A percentile compares a stretch with the other conserved stretches of the same genome.
Evolutionary conservation across 2,113 vertebrate genomes (phyloP).

Genomic region (Ahaetulla prasina): DNA sequence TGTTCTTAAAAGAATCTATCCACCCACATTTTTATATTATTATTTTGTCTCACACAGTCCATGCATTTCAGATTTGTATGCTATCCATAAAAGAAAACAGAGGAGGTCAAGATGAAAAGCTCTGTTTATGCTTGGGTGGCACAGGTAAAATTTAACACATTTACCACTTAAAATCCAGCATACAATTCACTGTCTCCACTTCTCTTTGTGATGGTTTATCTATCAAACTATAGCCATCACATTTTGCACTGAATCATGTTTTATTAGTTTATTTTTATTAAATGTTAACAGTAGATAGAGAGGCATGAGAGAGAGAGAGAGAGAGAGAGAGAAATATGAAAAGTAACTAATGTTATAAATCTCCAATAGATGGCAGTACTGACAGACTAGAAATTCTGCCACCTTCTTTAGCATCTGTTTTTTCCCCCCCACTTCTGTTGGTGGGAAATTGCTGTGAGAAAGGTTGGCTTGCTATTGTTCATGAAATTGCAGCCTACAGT

Average conservation of each 20-base stretch:
- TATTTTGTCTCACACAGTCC: slow-evolving; percentile 31
- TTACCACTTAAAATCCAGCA: slow-evolving; percentile 28
- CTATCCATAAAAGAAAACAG: slow-evolving; percentile 46
- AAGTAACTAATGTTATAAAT: not conserved
- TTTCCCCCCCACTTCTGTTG: not conserved
- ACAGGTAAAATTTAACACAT: slow-evolving; percentile 19
- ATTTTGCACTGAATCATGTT: slow-evolving; percentile 29
- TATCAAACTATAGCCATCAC: slow-evolving; percentile 16
- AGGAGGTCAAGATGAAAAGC: slow-evolving; percentile 37
- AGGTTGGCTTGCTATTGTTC: not conserved
- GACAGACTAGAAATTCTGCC: not conserved
- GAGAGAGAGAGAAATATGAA: not conserved
- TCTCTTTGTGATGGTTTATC: slow-evolving; percentile 46
- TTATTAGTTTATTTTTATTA: slow-evolving; percentile 24
- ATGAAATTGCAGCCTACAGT: not conserved
- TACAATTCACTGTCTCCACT: slow-evolving; percentile 43
- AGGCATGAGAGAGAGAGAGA: not conserved
- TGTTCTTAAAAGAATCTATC: slow-evolving; percentile 29
- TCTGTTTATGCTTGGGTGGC: slow-evolving; percentile 39
- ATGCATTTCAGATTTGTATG: slow-evolving; percentile 40
- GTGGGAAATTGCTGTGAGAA: not conserved
- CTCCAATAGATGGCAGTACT: not conserved
- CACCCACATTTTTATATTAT: slow-evolving; percentile 39
- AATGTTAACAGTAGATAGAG: not conserved
- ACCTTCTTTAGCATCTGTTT: not conserved